These are phyloP conservation scores for Geopemphigus sp. DNA, from an alignment of 1,140 invertebrate genomes.

Conservation along the genomic window DNA sequence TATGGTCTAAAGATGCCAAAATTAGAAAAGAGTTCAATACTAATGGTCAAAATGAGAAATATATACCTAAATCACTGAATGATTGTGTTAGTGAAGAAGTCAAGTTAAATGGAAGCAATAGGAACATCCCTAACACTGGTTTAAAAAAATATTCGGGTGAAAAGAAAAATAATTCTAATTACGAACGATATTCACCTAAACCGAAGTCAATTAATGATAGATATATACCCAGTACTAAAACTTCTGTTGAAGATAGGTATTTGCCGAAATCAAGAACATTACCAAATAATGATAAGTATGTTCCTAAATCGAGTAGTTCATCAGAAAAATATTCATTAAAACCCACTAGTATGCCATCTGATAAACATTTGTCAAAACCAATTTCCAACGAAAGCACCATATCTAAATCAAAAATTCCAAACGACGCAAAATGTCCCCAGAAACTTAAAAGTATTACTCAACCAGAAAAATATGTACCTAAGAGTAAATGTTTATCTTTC, in stretches of 20 bases:
- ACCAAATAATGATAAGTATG: conserved; percentile 3
- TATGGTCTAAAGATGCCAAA: conserved; percentile 52
- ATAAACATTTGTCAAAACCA: conserved; percentile 24
- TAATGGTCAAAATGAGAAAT: conserved; percentile 37
- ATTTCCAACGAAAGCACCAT: not conserved
- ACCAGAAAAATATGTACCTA: conserved; percentile 26
- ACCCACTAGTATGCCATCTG: not conserved
- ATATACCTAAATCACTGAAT: conserved; percentile 10
- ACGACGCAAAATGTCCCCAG: not conserved
- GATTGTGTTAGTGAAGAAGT: not conserved
- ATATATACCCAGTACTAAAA: not conserved
- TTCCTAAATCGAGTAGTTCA: not conserved
- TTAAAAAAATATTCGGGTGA: conserved; percentile 5
- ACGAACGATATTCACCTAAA: conserved; percentile 33
- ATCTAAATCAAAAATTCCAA: not conserved
- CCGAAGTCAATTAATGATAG: conserved; percentile 3
- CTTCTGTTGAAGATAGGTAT: not conserved
- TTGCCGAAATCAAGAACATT: conserved; percentile 2
- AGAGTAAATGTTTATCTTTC: not conserved
- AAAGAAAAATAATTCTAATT: conserved; percentile 14
- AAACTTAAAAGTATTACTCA: conserved; percentile 15
- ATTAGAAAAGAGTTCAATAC: conserved; percentile 35
- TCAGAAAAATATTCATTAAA: conserved; percentile 23
- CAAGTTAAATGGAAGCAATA: not conserved
- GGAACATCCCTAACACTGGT: not conserved